These are phyloP conservation scores for Melanostoma scalare DNA, from an alignment of 2,888 invertebrate genomes.

Conservation along the genomic window DNA sequence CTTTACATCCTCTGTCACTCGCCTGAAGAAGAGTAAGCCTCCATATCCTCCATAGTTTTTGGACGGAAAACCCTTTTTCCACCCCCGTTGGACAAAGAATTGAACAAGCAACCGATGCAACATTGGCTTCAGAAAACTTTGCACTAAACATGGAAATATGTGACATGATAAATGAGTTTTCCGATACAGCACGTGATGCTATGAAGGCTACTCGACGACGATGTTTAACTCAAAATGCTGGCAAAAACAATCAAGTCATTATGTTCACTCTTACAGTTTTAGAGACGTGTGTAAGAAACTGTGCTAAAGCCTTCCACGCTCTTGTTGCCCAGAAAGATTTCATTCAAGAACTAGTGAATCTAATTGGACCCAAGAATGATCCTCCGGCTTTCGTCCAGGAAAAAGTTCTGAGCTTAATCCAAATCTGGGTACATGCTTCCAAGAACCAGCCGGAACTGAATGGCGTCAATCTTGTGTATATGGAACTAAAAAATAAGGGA, in stretches of 20 bases:
- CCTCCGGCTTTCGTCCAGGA: slow-evolving; percentile 98
- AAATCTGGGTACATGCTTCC: slow-evolving; percentile 99
- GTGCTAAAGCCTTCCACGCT: slow-evolving; percentile 95
- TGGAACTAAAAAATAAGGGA: slow-evolving; percentile 96
- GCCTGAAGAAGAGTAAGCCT: no score
- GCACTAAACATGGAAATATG: slow-evolving; percentile 99
- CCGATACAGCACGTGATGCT: slow-evolving; percentile 98
- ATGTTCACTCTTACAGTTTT: slow-evolving; percentile 97
- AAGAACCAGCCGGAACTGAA: slow-evolving; percentile 93
- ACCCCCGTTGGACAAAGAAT: no score
- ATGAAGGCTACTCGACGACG: slow-evolving; percentile 96
- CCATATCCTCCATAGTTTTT: no score
- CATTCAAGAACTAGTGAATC: slow-evolving; percentile 92
- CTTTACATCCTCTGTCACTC: no score
- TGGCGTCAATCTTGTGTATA: slow-evolving; percentile 97
- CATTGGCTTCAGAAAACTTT: slow-evolving; percentile 98
- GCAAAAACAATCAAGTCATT: slow-evolving; percentile 97
- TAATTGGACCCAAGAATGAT: slow-evolving; percentile 98
- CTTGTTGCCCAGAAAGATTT: slow-evolving; percentile 97
- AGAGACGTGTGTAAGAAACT: slow-evolving; percentile 99
- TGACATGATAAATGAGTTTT: slow-evolving; percentile 97
- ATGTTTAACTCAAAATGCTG: slow-evolving; percentile 95
- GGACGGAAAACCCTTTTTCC: no score
- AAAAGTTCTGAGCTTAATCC: slow-evolving; percentile 96
- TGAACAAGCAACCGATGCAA: slow-evolving; percentile 98